Base-by-base conservation (phyloP, 2,888 invertebrate genomes). In the Poecilus cupreus region DNA sequence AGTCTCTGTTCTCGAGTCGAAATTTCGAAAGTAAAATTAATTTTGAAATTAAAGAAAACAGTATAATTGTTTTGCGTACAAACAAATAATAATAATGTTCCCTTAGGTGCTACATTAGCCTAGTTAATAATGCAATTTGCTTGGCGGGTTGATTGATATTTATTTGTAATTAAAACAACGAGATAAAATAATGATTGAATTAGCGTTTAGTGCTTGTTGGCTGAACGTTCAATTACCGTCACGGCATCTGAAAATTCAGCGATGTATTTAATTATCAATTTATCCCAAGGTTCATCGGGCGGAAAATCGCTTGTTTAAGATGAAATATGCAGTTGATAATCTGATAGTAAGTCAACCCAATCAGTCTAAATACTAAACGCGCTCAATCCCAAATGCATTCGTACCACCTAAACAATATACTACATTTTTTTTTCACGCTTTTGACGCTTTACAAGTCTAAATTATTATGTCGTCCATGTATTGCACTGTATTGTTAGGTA, bases 171-270 rank as follows among this genome's bases (percentile, higher is more conserved):
- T 32, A 32, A 32, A 13, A 51, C 24, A 75, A 51, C 26, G 60
- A 60, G 60, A 24, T 60, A 60, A 60, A 60, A 60, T 60, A 60
- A 60, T 60, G 26, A 60, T 60, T 60, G 60, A 26, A 60, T 60
- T 60, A 60, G 11, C 60, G 60, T 60, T 60, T 60, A 60, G 60
- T 26, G 60, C 60, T 60, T 60, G 60, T 60, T 60, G 26, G 24
- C 60, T 26, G 60, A 24, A 60, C 26, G 60, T 60, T 60, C 60
- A 60, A 60, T 60, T 60, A 60, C 26, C 60, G 26, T 60, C 24
- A 60, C 60, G n/a, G 11, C 60, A 60, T 13, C 26, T 60, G 26
- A 60, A 60, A 60, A 60, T 60, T 11, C 26, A 5, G 60, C 60
- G 24, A 60, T 60, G 26, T 60, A 26, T 60, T 60, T 60, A 26